Base-by-base conservation (phyloP, 2,113 vertebrate genomes). In the Heterotis niloticus region DNA sequence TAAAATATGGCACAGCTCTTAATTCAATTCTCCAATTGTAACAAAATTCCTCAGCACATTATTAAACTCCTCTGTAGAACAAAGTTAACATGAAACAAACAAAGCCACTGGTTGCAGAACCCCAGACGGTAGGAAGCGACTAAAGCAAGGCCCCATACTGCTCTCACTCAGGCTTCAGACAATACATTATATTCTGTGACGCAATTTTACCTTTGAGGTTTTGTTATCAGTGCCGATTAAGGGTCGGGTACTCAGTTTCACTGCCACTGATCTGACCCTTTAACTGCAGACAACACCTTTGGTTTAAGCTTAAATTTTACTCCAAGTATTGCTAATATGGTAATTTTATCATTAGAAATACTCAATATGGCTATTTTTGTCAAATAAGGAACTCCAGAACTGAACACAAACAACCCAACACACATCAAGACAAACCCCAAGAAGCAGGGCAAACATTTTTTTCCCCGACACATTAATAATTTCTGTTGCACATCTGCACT, bases 271-370 rank as follows among this genome's bases (percentile, higher is more conserved):
- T 56, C 18, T 82, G 79, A 80, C 77, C 84, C 83, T 71, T 66
- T 56, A 80, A 84, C 26, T 79, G 71, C 84, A 77, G 81, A 80
- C 86, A 84, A 24, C 87, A 88, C 83, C 88, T 92, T 91, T 91
- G 91, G 89, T 91, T 89, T 82, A 83, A 87, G 83, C 86, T 85
- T 86, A 82, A 71, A 87, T 84, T 82, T 72, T 14, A 80, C 14
- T 81, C 82, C 0, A 62, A 79, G 70, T 57, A 64, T 64, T 85
- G 78, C 84, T 82, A 76, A 70, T 44, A 44, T 44, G 34, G 34
- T 44, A 2, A 44, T 44, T 44, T 44, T 7, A 44, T 44, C 81
- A 60, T 80, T 64, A 83, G 81, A 67, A 44, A 56, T 56, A 51
- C 74, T 62, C 24, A 77, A 77, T 20, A 18, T 64, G 64, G 54